Base-by-base conservation (phyloP, 2,797 vertebrate genomes). In the Esox lucius region DNA sequence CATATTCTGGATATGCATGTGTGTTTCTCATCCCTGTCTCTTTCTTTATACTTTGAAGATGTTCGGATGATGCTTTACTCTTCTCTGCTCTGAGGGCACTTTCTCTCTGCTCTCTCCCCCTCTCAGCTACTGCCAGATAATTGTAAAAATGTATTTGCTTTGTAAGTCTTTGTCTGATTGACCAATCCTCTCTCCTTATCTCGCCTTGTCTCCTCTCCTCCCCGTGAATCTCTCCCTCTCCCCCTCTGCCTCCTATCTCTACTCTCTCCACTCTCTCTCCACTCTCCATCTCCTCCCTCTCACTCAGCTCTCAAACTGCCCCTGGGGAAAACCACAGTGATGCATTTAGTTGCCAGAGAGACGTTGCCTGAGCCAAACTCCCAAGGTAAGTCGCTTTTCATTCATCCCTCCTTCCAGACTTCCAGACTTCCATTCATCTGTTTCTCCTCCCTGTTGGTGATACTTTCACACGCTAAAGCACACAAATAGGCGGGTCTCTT, bases 341-440 rank as follows among this genome's bases (percentile, higher is more conserved):
- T 99, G 97, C 97, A 99, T 94, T 95, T 99, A 95, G 97, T 99
- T 93, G 97, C 97, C 92, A 96, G 97, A 94, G 97, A 99, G 93
- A 99, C 96, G 24, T 93, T 99, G 94, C 97, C 97, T 82, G 97
- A 99, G 91, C 97, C 97, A 92, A 99, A 99, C 91, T 99, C 97
- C 92, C 97, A 99, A 97, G 97, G 97, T 99, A 96, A 81, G 93
- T 84, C 75, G 81, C 85, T 78, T 85, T 73, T 39, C 76, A 16
- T 56, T 56, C 53, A 56, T 56, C 53, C n/a, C 53, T 56, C 19
- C 53, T 56, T n/a, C 53, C 53, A 56, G 19, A 56, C 53, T 56
- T n/a, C 53, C 53, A 56, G 19, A 56, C 46, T 75, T 39, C 81
- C 33, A 72, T 68, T 90, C 87, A 77, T 84, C 35, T 73, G 15